Evolutionary conservation across 2,888 invertebrate species (phyloP).

Genomic region (Pterobdella sp.): DNA sequence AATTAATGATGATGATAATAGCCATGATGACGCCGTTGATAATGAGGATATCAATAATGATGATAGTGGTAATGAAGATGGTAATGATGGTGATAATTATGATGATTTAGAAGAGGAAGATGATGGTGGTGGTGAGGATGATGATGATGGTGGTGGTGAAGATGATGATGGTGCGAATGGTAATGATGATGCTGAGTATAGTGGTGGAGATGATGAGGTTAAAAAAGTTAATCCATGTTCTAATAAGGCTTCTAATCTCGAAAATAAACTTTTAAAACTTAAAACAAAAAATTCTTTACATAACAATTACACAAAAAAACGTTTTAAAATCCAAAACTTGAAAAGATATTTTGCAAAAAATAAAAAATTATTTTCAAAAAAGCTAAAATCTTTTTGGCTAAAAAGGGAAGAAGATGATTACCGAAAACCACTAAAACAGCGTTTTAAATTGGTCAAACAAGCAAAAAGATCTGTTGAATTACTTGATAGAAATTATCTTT

Average conservation of each 20-base stretch:
- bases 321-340: background rate
- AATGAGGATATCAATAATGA: constrained; percentile 9
- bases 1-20: background rate
- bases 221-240: background rate
- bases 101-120: constrained; percentile 16
- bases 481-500: no score
- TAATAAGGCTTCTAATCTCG: background rate
- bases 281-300: background rate
- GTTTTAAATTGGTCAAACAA: background rate
- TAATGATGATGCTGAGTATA: constrained; percentile 2
- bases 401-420: background rate
- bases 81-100: constrained; percentile 12
- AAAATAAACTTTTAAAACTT: background rate
- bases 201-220: constrained; percentile 14
- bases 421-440: background rate
- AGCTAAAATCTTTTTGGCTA: background rate
- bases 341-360: background rate
- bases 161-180: background rate
- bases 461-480: no score
- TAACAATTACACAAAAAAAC: background rate
- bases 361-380: background rate
- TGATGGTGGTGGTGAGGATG: constrained; percentile 12
- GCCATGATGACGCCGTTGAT: background rate
- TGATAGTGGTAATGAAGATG: constrained; percentile 15
- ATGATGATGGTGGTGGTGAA: background rate